Conservation (phyloP, 2,888 invertebrate genomes). For the Drosophila bunnanda region DNA sequence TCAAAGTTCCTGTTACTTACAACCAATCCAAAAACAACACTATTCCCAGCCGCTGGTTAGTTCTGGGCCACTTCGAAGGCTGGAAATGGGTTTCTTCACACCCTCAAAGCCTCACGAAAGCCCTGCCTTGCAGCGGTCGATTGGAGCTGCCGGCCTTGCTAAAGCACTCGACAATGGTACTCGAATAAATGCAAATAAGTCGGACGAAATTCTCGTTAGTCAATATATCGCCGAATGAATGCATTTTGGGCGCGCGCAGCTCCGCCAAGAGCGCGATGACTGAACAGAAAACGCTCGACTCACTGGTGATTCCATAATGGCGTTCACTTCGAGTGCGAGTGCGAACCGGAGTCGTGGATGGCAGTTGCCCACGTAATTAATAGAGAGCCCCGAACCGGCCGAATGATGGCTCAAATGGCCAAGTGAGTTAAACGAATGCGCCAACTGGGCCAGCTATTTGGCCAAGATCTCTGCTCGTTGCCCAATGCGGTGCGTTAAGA, state of each 20-base stretch:
- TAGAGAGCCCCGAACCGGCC: constrained; percentile 13
- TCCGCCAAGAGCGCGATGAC: constrained; percentile 65
- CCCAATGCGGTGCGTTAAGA: constrained; percentile 13
- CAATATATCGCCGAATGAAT: constrained; percentile 36
- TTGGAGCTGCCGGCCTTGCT: constrained; percentile 37
- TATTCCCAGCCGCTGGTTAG: neutral
- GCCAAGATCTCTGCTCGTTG: constrained; percentile 12
- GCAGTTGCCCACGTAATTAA: constrained; percentile 48
- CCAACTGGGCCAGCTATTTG: constrained; percentile 37
- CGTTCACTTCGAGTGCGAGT: constrained; percentile 38
- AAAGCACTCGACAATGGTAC: constrained; percentile 37
- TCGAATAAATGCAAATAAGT: constrained; percentile 47
- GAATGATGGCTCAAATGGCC: constrained; percentile 23
- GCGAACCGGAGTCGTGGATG: constrained; percentile 23
- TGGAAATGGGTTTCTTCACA: constrained; percentile 13
- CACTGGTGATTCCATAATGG: constrained; percentile 41
- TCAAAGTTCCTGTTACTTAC: constrained; percentile 17
- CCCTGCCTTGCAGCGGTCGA: constrained; percentile 10
- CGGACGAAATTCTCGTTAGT: constrained; percentile 48
- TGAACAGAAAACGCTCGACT: constrained; percentile 46
- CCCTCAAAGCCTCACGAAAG: constrained; percentile 13
- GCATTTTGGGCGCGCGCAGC: constrained; percentile 37
- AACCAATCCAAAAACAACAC: neutral
- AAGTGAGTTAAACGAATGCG: constrained; percentile 13
- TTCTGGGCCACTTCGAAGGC: constrained; percentile 4